These are phyloP conservation scores for Oreotrochilus melanogaster DNA, from an alignment of 2,113 vertebrate species.

Conservation along the genomic window DNA sequence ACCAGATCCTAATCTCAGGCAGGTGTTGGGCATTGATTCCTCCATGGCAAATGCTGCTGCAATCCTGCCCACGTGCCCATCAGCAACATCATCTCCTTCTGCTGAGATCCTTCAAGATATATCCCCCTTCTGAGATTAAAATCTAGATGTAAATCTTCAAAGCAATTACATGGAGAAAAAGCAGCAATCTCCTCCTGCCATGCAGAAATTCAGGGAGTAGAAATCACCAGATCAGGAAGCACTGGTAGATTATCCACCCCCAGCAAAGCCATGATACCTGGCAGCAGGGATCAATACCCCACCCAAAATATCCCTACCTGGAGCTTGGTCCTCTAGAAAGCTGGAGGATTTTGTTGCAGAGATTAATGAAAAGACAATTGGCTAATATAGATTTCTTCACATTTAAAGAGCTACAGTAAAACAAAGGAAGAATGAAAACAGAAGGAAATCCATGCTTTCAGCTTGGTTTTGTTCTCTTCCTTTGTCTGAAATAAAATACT, in stretches of 20 bases:
- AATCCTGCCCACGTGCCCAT: background rate
- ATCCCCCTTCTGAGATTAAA: slow-evolving; percentile 16
- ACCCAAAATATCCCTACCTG: slow-evolving; percentile 5
- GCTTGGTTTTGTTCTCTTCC: background rate
- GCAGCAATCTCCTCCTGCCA: background rate
- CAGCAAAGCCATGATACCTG: background rate
- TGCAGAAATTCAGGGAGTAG: background rate
- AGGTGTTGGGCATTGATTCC: background rate
- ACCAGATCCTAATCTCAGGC: background rate
- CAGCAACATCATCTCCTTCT: background rate
- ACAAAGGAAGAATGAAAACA: background rate
- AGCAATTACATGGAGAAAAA: slow-evolving; percentile 38
- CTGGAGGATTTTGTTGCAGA: background rate
- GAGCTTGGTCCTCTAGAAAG: background rate
- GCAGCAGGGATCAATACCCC: slow-evolving; percentile 2
- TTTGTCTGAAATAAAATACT: background rate
- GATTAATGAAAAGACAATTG: slow-evolving; percentile 41
- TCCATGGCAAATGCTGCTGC: background rate
- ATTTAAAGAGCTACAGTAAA: background rate
- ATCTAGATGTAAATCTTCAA: slow-evolving; percentile 33
- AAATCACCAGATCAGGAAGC: background rate
- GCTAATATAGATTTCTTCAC: background rate
- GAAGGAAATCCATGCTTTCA: background rate
- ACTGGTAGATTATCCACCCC: background rate
- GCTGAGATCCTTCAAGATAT: background rate